Evolutionary conservation across 2,797 vertebrate genomes (phyloP).

Genomic region (Sandelia bainsii): DNA sequence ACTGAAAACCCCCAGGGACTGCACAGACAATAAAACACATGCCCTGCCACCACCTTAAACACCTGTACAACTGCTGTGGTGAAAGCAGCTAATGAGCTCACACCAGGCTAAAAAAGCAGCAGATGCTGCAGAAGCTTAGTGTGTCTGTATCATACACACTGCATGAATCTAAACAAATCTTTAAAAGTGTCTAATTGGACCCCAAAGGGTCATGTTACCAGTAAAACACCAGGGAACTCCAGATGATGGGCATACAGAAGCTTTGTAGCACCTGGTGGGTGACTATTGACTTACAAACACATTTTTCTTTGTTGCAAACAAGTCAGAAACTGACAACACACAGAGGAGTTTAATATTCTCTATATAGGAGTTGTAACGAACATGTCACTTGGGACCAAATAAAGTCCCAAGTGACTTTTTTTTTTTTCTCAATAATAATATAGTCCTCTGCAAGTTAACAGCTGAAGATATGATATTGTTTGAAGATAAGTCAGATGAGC

Average conservation of each 20-base stretch:
- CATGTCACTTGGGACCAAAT: too few species aligned
- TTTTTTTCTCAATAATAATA: too few species aligned
- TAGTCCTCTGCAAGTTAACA: too few species aligned
- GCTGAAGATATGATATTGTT: too few species aligned
- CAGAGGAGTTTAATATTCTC: too few species aligned
- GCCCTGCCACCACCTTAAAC: not conserved
- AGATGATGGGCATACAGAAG: not conserved
- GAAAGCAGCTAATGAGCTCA: constrained; percentile 22
- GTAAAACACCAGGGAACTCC: not conserved
- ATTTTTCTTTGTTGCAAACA: too few species aligned
- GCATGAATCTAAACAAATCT: not conserved
- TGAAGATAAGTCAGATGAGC: not conserved
- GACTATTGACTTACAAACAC: not conserved
- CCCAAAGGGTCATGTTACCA: not conserved
- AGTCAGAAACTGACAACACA: not conserved
- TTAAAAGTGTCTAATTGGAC: constrained; percentile 6
- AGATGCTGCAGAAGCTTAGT: not conserved
- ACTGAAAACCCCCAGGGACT: constrained; percentile 10
- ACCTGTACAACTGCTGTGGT: constrained; percentile 1
- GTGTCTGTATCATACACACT: not conserved
- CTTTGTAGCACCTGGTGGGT: not conserved
- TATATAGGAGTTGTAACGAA: too few species aligned
- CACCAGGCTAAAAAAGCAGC: not conserved
- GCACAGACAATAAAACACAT: not conserved
- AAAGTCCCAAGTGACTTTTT: too few species aligned